Evolutionary conservation across 2,797 vertebrate species (phyloP).

Genomic region (Betta splendens): DNA sequence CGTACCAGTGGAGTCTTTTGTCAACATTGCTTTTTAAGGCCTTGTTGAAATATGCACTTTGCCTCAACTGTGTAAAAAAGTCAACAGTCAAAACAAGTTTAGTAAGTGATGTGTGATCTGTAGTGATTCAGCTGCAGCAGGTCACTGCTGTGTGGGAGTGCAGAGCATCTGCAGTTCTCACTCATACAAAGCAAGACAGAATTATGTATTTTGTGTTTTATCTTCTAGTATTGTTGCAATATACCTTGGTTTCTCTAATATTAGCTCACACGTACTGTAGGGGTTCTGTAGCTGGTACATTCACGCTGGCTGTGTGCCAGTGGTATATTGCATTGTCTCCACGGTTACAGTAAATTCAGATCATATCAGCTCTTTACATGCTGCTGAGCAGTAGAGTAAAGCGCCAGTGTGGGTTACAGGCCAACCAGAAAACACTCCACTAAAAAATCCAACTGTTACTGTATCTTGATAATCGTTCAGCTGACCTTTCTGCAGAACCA

Average conservation of each 20-base stretch:
- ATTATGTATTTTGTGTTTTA: not conserved
- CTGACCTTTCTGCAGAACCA: not conserved
- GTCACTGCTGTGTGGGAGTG: conserved; percentile 39
- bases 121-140: conserved; percentile 30
- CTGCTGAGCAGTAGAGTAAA: not conserved
- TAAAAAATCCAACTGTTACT: not conserved
- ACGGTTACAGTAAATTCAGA: conserved; percentile 56
- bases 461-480: not conserved
- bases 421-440: not conserved
- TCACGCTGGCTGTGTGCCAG: conserved; percentile 8
- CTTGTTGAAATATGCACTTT: too few species aligned
- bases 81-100: too few species aligned
- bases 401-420: not conserved
- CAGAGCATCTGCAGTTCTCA: conserved; percentile 3
- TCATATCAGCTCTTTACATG: not conserved
- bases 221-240: not conserved
- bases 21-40: too few species aligned
- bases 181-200: conserved; percentile 8
- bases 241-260: not conserved
- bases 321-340: conserved; percentile 25
- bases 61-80: too few species aligned
- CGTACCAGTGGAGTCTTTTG: too few species aligned
- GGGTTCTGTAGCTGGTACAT: not conserved
- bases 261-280: not conserved
- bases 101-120: conserved; percentile 11